Evolutionary conservation across 2,113 vertebrate species (phyloP).

Genomic region (Chiloscyllium plagiosum): DNA sequence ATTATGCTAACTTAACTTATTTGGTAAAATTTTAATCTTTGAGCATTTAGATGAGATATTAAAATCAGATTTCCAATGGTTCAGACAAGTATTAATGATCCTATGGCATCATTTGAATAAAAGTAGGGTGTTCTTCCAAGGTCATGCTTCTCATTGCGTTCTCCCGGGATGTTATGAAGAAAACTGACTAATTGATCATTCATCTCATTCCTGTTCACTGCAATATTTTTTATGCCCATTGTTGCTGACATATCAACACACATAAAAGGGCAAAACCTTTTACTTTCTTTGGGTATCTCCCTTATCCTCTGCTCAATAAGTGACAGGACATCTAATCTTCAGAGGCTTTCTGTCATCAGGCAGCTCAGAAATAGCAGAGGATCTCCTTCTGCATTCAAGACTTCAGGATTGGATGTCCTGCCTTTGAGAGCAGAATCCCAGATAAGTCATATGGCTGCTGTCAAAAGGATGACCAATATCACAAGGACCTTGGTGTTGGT

Average conservation of each 20-base stretch:
- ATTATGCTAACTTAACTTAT: no score
- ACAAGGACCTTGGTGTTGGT: no score
- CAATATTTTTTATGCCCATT: not conserved
- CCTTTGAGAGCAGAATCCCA: no score
- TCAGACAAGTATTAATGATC: not conserved
- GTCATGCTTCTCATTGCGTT: not conserved
- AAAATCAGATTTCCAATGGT: not conserved
- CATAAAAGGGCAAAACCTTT: not conserved
- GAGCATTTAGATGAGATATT: not conserved
- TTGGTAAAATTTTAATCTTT: not conserved
- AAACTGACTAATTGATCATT: not conserved
- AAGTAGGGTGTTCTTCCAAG: not conserved
- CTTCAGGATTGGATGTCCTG: no score
- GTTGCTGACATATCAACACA: not conserved
- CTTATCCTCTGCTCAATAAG: no score
- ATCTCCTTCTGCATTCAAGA: no score
- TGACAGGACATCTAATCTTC: no score
- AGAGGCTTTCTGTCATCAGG: no score
- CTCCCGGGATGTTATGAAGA: not conserved
- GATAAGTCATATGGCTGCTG: no score
- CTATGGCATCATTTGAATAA: not conserved
- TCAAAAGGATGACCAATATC: no score
- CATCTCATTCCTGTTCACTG: not conserved
- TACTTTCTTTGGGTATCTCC: no score
- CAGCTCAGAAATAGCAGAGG: no score